phyloP scores from a whole-genome alignment of 2,888 invertebrate species.

The Morpho helenor region DNA sequence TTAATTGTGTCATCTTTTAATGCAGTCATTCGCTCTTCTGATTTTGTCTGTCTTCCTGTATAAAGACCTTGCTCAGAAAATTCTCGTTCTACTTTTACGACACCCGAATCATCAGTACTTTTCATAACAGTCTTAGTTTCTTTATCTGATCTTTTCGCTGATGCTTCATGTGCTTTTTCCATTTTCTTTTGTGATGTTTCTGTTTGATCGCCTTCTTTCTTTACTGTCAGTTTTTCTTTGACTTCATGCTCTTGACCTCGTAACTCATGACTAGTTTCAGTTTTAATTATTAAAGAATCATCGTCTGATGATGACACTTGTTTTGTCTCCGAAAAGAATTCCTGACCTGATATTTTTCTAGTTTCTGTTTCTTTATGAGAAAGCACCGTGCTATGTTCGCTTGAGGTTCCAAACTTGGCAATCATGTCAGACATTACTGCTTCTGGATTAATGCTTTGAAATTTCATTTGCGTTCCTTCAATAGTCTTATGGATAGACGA shows the following conservation, averaged over 20 bases:
- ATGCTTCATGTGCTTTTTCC: conserved; percentile 74
- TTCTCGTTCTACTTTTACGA: conserved; percentile 63
- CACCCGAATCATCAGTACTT: conserved; percentile 64
- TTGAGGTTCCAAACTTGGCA: conserved; percentile 53
- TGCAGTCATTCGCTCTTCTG: conserved; percentile 73
- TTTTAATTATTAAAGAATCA: conserved; percentile 69
- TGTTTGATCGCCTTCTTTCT: conserved; percentile 67
- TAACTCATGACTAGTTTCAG: conserved; percentile 67
- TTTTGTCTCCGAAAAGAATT: conserved; percentile 68
- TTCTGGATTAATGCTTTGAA: conserved; percentile 61
- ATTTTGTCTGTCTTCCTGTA: conserved; percentile 65
- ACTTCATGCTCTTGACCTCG: conserved; percentile 71
- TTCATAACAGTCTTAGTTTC: conserved; percentile 70
- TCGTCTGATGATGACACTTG: conserved; percentile 73
- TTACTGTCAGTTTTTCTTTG: conserved; percentile 68
- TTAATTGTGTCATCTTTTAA: conserved; percentile 70
- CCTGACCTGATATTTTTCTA: conserved; percentile 71
- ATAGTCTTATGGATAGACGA: conserved; percentile 64
- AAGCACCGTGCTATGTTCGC: conserved; percentile 62
- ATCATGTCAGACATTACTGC: conserved; percentile 68
- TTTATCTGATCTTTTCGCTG: conserved; percentile 64
- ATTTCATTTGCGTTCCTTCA: conserved; percentile 57
- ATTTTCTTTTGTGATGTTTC: conserved; percentile 73
- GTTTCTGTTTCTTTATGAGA: conserved; percentile 76
- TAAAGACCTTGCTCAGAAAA: conserved; percentile 70